Evolutionary conservation across 2,113 vertebrate species (phyloP).

Genomic region (Trematocara stigmaticum): DNA sequence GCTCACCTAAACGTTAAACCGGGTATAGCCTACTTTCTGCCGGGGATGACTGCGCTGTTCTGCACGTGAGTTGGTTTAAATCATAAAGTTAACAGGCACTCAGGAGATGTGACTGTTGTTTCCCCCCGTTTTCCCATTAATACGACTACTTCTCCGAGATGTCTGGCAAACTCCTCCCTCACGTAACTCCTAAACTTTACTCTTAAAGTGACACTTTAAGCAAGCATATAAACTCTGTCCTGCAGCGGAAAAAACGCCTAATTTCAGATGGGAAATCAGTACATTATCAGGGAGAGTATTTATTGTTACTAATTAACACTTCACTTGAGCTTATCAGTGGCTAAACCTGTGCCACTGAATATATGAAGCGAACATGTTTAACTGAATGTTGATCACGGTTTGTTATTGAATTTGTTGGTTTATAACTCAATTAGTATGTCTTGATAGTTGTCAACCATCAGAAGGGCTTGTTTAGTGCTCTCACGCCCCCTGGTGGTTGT

Average conservation of each 20-base stretch:
- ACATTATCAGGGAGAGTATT: neutral
- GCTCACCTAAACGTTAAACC: neutral
- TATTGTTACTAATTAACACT: neutral
- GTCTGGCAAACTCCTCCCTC: neutral
- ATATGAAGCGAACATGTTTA: neutral
- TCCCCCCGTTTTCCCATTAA: neutral
- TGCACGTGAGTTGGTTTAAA: neutral
- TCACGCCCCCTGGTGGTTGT: slow-evolving; percentile 37
- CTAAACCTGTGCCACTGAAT: neutral
- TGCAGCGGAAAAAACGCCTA: neutral
- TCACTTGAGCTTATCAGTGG: neutral
- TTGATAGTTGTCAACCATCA: neutral
- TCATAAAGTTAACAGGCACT: slow-evolving; percentile 20
- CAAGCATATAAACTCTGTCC: neutral
- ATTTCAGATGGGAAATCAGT: neutral
- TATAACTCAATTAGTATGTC: slow-evolving; percentile 5
- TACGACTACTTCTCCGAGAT: neutral
- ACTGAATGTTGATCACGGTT: neutral
- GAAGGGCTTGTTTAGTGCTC: neutral
- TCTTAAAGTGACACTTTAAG: neutral
- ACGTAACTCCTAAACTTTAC: neutral
- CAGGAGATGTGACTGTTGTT: neutral
- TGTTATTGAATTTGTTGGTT: neutral
- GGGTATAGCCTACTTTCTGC: neutral
- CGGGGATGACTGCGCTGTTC: slow-evolving; percentile 28